Conservation (phyloP, 37 sponge, comb jelly and placozoan species). For the Chondrilla cf. caribensis region DNA sequence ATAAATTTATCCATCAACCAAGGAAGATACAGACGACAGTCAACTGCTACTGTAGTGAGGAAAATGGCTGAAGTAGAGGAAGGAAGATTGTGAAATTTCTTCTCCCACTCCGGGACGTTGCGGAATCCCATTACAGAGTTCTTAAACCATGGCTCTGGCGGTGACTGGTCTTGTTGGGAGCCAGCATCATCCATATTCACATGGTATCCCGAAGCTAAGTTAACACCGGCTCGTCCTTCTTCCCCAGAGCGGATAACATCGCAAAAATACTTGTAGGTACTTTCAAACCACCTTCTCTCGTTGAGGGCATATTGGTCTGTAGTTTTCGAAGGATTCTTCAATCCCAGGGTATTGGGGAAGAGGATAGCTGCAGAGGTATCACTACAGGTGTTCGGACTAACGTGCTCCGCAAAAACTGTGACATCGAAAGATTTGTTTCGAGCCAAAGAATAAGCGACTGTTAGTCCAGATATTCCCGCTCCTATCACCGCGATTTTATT, state of each 20-base stretch:
- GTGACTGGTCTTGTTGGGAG: background rate
- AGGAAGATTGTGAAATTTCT: background rate
- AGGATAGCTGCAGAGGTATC: conserved; percentile 47
- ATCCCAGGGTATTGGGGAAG: conserved; percentile 3
- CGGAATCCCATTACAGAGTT: conserved; percentile 1
- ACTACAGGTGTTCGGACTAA: conserved; percentile 41
- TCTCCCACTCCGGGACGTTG: background rate
- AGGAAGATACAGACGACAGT: conserved; percentile 33
- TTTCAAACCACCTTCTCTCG: conserved; percentile 7
- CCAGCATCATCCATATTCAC: background rate
- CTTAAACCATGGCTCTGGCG: background rate
- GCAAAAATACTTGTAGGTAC: conserved; percentile 8
- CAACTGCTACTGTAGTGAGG: conserved; percentile 22
- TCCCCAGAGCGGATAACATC: background rate
- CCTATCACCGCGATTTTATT: conserved; percentile 49
- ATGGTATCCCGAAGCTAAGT: background rate
- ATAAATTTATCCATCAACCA: conserved; percentile 49
- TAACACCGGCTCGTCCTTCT: background rate
- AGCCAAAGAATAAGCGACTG: conserved; percentile 17
- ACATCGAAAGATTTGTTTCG: conserved; percentile 2
- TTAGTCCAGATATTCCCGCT: conserved; percentile 59
- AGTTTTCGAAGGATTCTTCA: background rate
- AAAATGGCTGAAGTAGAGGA: background rate
- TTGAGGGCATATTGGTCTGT: background rate
- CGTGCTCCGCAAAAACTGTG: conserved; percentile 45